A percentile compares a stretch with the other conserved stretches of the same genome.
Conservation (phyloP, 2,888 invertebrate genomes). For the Elmis aenea region DNA sequence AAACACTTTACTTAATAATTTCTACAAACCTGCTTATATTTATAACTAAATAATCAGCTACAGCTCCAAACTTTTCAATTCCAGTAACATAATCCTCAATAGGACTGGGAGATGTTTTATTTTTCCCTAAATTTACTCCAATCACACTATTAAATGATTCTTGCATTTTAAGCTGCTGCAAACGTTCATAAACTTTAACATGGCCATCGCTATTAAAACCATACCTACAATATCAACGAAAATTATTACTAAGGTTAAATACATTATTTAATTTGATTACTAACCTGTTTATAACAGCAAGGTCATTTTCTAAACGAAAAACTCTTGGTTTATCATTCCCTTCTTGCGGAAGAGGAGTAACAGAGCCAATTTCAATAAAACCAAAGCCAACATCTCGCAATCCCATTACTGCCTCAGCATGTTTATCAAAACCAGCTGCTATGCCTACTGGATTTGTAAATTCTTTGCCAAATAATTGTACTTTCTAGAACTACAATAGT, state of each 20-base stretch:
- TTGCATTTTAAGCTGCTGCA: slow-evolving; percentile 54
- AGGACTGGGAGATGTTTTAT: slow-evolving; percentile 75
- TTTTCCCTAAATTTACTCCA: slow-evolving; percentile 95
- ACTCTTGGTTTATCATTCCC: slow-evolving; percentile 93
- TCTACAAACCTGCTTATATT: slow-evolving; percentile 75
- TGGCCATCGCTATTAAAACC: slow-evolving; percentile 97
- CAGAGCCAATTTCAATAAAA: slow-evolving; percentile 92
- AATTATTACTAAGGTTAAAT: too few species aligned
- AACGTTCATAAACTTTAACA: slow-evolving; percentile 62
- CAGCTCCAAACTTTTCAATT: slow-evolving; percentile 70
- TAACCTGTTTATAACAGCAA: slow-evolving; percentile 91
- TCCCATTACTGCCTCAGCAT: slow-evolving; percentile 85
- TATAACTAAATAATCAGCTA: slow-evolving; percentile 94
- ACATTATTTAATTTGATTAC: too few species aligned
- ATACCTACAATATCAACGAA: too few species aligned
- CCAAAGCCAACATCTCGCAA: slow-evolving; percentile 85
- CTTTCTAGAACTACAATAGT: slow-evolving; percentile 51
- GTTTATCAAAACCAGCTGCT: slow-evolving; percentile 98
- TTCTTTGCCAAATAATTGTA: slow-evolving; percentile 63
- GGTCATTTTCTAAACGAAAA: slow-evolving; percentile 79
- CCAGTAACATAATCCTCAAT: slow-evolving; percentile 81
- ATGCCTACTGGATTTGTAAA: slow-evolving; percentile 92
- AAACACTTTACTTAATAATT: slow-evolving; percentile 1
- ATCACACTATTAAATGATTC: slow-evolving; percentile 55
- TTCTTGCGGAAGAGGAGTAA: slow-evolving; percentile 88